These are phyloP conservation scores for Schrankia costaestrigalis DNA, from an alignment of 2,888 invertebrate genomes.

Conservation along the genomic window DNA sequence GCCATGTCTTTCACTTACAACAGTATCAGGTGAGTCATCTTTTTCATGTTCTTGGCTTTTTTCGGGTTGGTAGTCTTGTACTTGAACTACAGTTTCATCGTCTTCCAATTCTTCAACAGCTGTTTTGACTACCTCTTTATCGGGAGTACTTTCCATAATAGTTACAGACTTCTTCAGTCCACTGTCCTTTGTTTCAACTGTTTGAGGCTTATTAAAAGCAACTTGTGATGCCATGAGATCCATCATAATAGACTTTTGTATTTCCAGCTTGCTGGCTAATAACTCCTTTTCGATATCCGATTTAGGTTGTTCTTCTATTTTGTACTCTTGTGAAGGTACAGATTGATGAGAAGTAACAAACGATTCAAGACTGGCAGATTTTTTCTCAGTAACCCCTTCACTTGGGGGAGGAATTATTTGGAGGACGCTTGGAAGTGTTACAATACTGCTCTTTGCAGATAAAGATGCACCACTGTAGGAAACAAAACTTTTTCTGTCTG, in stretches of 20 bases:
- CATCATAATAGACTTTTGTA: slow-evolving; percentile 21
- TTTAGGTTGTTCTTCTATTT: slow-evolving; percentile 5
- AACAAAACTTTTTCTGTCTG: slow-evolving; percentile 22
- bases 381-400: neutral
- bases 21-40: no score
- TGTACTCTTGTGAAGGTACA: neutral
- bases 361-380: slow-evolving; percentile 17
- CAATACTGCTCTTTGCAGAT: slow-evolving; percentile 10
- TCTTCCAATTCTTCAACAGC: no score
- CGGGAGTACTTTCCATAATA: slow-evolving; percentile 1
- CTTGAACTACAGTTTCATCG: no score
- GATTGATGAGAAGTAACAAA: slow-evolving; percentile 10
- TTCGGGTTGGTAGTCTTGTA: no score
- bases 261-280: slow-evolving; percentile 20
- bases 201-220: no score
- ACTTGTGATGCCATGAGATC: slow-evolving; percentile 8
- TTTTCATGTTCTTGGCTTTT: no score
- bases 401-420: slow-evolving; percentile 14
- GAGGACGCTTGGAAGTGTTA: slow-evolving; percentile 23
- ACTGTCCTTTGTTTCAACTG: no score
- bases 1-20: no score
- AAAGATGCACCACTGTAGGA: slow-evolving; percentile 10
- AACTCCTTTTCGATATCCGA: slow-evolving; percentile 15
- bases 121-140: no score
- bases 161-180: slow-evolving; percentile 4